phyloP scores from a whole-genome alignment of 2,888 invertebrate genomes.

The Caenorhabditis sp. region DNA sequence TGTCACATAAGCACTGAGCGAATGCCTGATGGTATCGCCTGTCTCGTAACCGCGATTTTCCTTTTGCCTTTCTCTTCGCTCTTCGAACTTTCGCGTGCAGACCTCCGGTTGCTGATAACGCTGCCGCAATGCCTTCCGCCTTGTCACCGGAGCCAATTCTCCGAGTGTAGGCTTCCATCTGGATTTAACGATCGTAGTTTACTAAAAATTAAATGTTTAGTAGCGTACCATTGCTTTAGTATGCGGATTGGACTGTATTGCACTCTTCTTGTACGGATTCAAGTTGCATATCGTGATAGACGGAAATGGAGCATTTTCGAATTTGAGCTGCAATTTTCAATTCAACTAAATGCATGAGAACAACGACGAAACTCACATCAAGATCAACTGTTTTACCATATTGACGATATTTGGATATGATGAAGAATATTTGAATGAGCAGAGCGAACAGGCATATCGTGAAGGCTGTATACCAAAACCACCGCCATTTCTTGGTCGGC shows the following conservation, averaged over 20 bases:
- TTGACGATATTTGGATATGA: conserved; percentile 72
- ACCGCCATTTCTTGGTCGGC: conserved; percentile 66
- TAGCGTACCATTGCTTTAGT: conserved; percentile 73
- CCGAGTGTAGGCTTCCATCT: conserved; percentile 74
- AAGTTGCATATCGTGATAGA: conserved; percentile 78
- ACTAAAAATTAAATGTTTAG: neutral
- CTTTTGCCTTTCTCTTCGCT: conserved; percentile 56
- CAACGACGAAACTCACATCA: conserved; percentile 70
- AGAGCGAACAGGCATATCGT: conserved; percentile 68
- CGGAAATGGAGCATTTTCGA: conserved; percentile 79
- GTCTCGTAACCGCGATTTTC: conserved; percentile 48
- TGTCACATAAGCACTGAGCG: conserved; percentile 77
- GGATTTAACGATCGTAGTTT: conserved; percentile 5
- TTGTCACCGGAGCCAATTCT: conserved; percentile 70
- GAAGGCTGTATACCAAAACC: conserved; percentile 76
- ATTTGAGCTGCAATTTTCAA: conserved; percentile 75
- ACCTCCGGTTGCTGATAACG: conserved; percentile 42
- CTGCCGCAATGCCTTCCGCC: conserved; percentile 71
- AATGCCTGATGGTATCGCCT: conserved; percentile 72
- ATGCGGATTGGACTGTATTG: conserved; percentile 71
- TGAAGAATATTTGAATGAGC: conserved; percentile 71
- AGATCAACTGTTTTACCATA: conserved; percentile 78
- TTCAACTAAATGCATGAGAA: neutral
- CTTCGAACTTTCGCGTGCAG: conserved; percentile 61
- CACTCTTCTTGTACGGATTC: conserved; percentile 78